Evolutionary conservation across 2,113 vertebrate species (phyloP).

Genomic region (Ammodytes marinus): DNA sequence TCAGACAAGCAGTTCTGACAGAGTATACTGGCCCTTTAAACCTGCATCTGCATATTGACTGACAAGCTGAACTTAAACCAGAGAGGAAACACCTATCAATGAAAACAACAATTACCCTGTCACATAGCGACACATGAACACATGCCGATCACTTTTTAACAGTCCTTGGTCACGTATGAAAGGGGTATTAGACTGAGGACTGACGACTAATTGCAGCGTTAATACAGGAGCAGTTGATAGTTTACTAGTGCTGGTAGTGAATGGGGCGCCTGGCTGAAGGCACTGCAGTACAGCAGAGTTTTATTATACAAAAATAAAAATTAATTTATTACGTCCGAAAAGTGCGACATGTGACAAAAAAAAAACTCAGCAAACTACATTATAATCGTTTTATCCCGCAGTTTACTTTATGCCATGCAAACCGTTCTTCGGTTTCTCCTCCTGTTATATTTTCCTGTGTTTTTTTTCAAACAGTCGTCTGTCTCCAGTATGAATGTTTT

Average conservation of each 20-base stretch:
- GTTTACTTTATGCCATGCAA: not conserved
- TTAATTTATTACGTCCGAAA: not conserved
- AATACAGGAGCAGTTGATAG: conserved; percentile 3
- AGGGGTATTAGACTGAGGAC: not conserved
- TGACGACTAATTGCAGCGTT: conserved; percentile 8
- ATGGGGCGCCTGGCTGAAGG: not conserved
- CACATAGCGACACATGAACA: not conserved
- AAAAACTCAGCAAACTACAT: not conserved
- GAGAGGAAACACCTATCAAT: not conserved
- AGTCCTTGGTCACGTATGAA: conserved; percentile 1
- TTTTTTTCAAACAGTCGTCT: no score
- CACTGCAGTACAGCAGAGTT: not conserved
- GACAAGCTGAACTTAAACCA: not conserved
- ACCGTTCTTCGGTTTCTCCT: not conserved
- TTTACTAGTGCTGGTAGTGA: not conserved
- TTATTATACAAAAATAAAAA: not conserved
- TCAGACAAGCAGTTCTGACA: not conserved
- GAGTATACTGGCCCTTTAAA: not conserved
- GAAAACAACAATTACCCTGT: not conserved
- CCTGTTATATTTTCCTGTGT: not conserved
- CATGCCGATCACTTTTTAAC: not conserved
- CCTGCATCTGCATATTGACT: not conserved
- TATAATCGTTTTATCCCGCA: not conserved
- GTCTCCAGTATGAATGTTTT: not conserved
- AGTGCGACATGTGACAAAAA: not conserved